Evolutionary conservation across 2,797 vertebrate genomes (phyloP), one percentile per base, ranked within the genome.

Genomic region (Phoeniculus purpureus): DNA sequence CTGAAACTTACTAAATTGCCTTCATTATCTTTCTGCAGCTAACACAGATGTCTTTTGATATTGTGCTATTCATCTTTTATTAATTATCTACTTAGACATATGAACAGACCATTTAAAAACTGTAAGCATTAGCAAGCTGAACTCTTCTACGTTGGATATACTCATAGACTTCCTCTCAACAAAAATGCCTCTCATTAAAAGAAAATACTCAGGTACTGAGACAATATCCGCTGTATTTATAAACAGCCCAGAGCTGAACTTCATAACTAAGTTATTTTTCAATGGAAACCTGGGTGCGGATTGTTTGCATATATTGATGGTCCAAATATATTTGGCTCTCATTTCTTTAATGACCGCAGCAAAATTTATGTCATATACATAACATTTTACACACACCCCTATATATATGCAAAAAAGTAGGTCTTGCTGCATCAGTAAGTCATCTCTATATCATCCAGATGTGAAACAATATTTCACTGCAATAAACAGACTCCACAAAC

Each of bases 1-100:
- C 80, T 94, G 86, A 95, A 93, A 90, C 89, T 96, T 96, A 96
- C 89, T 96, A 96, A 96, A 97, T 96, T 94, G 73, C 93, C 93
- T 96, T 95, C 94, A 96, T 97, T 97, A 94, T 95, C 70, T 93
- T 96, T 92, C 91, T 94, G 75, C 75, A 87, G 76, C 91, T 93
- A 95, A 94, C 92, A 90, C 96, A 97, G 96, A 94, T 97, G 95
- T 95, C 84, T 95, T 95, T 94, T 95, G 75, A 91, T 94, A 91
- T 89, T 94, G 89, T 64, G 66, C 87, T 93, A 96, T 96, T 95
- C 94, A 95, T 86, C 82, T 96, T 93, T 94, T 94, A 97, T 94
- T 97, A 97, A 96, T 94, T 87, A 95, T 95, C 77, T 95, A 94
- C 94, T 97, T 92, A 93, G 88, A 95, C 91, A 95, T 95, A 95